phyloP scores from a whole-genome alignment of 2,888 invertebrate genomes.

The Stratiomys singularior region DNA sequence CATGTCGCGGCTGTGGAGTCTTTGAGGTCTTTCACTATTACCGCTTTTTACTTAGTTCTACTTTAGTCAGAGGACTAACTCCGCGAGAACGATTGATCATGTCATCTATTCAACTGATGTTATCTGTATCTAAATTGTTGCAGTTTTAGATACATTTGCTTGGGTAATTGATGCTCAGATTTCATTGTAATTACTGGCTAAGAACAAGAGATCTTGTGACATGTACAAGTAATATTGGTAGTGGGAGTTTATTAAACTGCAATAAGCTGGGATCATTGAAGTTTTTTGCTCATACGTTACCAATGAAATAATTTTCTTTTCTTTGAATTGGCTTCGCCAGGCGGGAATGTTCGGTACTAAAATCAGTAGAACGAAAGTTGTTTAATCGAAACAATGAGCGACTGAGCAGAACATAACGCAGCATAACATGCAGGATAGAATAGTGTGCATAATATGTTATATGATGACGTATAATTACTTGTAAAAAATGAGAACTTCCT shows the following conservation, averaged over 20 bases:
- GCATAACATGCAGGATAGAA: too few species aligned
- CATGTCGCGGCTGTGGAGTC: background rate
- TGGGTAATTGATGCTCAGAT: slow-evolving; percentile 48
- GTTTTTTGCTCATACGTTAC: too few species aligned
- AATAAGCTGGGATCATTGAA: too few species aligned
- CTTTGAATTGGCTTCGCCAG: too few species aligned
- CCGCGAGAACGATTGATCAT: slow-evolving; percentile 48
- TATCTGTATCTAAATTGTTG: slow-evolving; percentile 46
- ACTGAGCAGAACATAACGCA: too few species aligned
- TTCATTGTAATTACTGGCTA: slow-evolving; percentile 38
- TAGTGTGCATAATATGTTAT: too few species aligned
- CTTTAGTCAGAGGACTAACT: slow-evolving; percentile 29
- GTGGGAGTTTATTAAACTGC: slow-evolving; percentile 36
- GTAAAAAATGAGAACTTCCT: too few species aligned
- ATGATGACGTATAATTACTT: too few species aligned
- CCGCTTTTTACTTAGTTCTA: slow-evolving; percentile 39
- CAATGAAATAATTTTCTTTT: too few species aligned
- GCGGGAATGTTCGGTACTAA: too few species aligned
- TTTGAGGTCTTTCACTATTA: slow-evolving; percentile 21
- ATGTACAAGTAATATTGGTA: background rate
- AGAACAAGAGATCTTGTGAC: slow-evolving; percentile 5
- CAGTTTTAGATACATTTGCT: slow-evolving; percentile 44
- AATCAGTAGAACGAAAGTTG: too few species aligned
- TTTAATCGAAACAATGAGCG: too few species aligned
- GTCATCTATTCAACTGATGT: slow-evolving; percentile 50